Conservation (phyloP, 2,888 invertebrate species). For the Melolontha melolontha region DNA sequence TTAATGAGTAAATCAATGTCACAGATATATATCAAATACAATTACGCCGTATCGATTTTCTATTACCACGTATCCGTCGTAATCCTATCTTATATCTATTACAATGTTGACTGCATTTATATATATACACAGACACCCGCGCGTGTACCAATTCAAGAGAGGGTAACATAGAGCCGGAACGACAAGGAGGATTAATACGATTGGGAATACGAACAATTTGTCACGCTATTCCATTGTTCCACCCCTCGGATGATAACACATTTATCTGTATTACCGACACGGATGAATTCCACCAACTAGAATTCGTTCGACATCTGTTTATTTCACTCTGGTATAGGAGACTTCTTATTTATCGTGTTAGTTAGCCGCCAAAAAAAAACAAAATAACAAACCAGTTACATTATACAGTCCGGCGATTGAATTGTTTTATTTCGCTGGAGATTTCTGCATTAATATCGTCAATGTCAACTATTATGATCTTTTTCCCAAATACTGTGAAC, state of each 20-base stretch:
- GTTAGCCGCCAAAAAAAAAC: not conserved
- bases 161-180: slow-evolving; percentile 24
- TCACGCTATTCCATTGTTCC: slow-evolving; percentile 61
- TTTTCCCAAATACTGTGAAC: not conserved
- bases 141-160: not conserved
- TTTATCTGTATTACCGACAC: slow-evolving; percentile 60
- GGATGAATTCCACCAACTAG: slow-evolving; percentile 32
- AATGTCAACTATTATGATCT: slow-evolving; percentile 31
- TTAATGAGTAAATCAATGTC: slow-evolving; percentile 7
- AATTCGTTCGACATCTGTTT: slow-evolving; percentile 19
- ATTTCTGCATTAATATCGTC: slow-evolving; percentile 11
- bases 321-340: not conserved
- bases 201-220: slow-evolving; percentile 64
- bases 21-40: slow-evolving; percentile 60
- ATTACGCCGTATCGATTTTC: slow-evolving; percentile 61
- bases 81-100: slow-evolving; percentile 62
- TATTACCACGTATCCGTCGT: slow-evolving; percentile 54
- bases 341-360: too few species aligned
- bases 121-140: not conserved
- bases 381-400: not conserved
- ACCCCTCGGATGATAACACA: slow-evolving; percentile 60
- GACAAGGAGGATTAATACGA: slow-evolving; percentile 60
- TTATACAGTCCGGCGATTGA: not conserved
- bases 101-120: slow-evolving; percentile 61
- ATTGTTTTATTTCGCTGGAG: too few species aligned